Evolutionary conservation across 1,140 invertebrate species (phyloP).

Genomic region (Fopius arisanus): DNA sequence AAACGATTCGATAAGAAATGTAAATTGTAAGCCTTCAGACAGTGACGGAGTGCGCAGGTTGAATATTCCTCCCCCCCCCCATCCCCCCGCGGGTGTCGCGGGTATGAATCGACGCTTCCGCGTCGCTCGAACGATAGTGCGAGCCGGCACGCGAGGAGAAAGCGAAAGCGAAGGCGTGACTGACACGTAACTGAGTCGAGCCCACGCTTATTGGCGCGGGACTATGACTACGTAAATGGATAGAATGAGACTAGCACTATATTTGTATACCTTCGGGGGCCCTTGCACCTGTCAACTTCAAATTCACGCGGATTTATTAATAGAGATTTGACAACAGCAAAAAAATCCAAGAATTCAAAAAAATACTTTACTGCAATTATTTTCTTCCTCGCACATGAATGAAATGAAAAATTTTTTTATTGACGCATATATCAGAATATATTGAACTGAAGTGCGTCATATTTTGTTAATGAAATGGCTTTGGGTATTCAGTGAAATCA

Average conservation of each 20-base stretch:
- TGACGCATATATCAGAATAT: too few relatives aligned
- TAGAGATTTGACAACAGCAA: neutral
- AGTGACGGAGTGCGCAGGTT: neutral
- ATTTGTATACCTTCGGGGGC: neutral
- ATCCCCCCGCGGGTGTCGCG: neutral
- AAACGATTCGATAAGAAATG: neutral
- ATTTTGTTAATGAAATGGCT: too few relatives aligned
- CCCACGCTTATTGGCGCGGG: constrained; percentile 1
- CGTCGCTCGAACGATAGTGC: constrained; percentile 26
- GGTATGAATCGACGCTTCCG: constrained; percentile 37
- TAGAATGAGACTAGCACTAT: neutral
- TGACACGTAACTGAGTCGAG: constrained; percentile 37
- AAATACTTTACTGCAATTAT: neutral
- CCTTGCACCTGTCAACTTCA: neutral
- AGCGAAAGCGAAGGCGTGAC: constrained; percentile 35
- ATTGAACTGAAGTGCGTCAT: too few relatives aligned
- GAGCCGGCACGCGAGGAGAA: constrained; percentile 36
- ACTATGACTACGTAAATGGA: neutral
- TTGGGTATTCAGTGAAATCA: too few relatives aligned
- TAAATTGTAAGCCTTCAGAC: neutral
- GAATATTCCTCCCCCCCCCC: neutral
- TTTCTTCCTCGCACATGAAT: neutral
- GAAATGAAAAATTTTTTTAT: too few relatives aligned
- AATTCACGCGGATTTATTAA: neutral
- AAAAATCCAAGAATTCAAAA: neutral